These are phyloP conservation scores for Lontra canadensis DNA, from an alignment of 2,113 vertebrate species.

Conservation along the genomic window DNA sequence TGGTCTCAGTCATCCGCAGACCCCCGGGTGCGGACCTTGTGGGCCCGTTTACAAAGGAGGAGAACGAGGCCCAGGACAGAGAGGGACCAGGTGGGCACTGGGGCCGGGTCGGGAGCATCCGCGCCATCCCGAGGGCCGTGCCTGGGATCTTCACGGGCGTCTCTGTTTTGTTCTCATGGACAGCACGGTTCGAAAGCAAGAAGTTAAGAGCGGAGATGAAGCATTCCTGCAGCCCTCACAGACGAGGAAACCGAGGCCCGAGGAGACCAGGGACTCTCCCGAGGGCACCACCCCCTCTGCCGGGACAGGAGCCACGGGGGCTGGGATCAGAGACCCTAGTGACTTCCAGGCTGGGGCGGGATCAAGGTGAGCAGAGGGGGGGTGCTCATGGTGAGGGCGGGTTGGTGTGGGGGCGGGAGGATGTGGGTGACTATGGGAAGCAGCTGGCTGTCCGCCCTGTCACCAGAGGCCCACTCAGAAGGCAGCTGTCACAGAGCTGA, in stretches of 20 bases:
- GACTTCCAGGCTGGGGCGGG: background rate
- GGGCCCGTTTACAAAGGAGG: background rate
- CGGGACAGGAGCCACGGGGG: fast-evolving
- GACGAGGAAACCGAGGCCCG: background rate
- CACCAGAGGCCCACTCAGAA: background rate
- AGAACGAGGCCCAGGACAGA: background rate
- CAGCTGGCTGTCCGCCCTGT: background rate
- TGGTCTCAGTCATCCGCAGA: background rate
- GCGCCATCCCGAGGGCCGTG: fast-evolving
- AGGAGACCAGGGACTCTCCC: no score
- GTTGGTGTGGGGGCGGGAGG: fast-evolving
- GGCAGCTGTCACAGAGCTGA: background rate
- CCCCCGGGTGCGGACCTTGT: fast-evolving
- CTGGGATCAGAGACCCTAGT: background rate
- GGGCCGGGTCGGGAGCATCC: background rate
- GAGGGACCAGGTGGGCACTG: fast-evolving
- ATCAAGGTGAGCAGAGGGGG: fast-evolving
- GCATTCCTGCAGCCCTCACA: background rate
- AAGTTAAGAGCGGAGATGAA: no score
- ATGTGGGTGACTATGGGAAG: background rate
- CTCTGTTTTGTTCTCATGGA: background rate
- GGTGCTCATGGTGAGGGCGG: fast-evolving
- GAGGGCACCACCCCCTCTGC: fast-evolving
- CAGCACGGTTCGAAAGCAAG: background rate
- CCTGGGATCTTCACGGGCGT: background rate